Evolutionary conservation across 2,113 vertebrate species (phyloP).

Genomic region (Aix galericulata): DNA sequence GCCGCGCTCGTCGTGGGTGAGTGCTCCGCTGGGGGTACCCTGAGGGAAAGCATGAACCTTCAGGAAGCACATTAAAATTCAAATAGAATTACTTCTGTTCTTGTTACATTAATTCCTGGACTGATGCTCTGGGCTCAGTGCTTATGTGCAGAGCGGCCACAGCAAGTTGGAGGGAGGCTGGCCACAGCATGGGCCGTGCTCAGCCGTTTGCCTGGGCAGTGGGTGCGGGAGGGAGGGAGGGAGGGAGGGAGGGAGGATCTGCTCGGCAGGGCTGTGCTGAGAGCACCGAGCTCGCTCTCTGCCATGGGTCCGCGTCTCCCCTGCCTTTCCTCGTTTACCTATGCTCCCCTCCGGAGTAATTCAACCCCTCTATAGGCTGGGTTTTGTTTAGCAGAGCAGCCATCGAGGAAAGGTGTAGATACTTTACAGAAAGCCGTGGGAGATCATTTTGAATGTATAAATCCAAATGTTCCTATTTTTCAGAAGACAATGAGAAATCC

Average conservation of each 20-base stretch:
- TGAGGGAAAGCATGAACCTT: background rate
- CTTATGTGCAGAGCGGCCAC: background rate
- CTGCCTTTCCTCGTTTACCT: background rate
- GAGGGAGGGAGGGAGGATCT: background rate
- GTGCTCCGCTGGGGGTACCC: background rate
- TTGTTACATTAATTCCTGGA: background rate
- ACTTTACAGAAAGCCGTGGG: background rate
- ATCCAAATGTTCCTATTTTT: constrained; percentile 23
- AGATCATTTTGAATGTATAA: background rate
- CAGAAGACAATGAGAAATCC: constrained; percentile 81
- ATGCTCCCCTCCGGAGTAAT: background rate
- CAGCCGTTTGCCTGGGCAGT: background rate
- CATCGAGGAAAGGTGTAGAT: background rate
- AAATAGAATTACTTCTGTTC: background rate
- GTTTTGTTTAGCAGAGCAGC: background rate
- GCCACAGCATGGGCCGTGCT: background rate
- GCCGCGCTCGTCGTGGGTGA: constrained; percentile 78
- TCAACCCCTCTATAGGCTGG: background rate
- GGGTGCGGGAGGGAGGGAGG: background rate
- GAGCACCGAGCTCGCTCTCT: background rate
- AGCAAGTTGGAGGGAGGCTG: background rate
- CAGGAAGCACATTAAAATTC: background rate
- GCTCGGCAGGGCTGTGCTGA: background rate
- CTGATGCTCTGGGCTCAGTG: background rate
- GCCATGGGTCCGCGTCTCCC: accelerated